Base-by-base conservation (phyloP, 2,888 invertebrate genomes). In the Cynaeus angustus region DNA sequence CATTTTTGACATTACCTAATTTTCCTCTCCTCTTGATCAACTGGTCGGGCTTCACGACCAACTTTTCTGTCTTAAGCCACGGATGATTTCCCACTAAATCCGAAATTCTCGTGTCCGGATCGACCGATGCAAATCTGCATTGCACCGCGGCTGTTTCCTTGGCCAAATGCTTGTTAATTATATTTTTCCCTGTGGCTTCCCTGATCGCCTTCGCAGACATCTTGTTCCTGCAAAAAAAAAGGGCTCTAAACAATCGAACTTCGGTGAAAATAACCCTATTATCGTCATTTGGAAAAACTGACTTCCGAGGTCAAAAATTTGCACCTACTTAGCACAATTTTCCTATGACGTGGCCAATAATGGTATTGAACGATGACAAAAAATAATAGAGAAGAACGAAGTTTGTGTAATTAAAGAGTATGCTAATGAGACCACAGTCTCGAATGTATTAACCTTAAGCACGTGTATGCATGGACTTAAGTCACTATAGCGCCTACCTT, bases 41-140 rank as follows among this genome's bases (percentile, higher is more conserved):
- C 88, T 99, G 99, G 86, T 99, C 99, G 0, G 99, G 99, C 83
- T 99, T 99, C n/a, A 97, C 98, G 2, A 99, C 99, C 76, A 99
- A 87, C 86, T 93, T 94, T 85, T 92, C 91, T 68, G 90, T 91
- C 76, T 90, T 87, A 33, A 98, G 89, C 98, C 98, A 98, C 13
- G 96, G 94, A 83, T 98, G 89, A 66, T 91, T 90, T 9, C 88
- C 88, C 10, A 91, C 87, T 68, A 97, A 87, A 74, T 92, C 90
- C 33, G 91, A 88, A 92, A 96, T 95, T 59, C 93, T 88, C 30
- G 95, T 95, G 56, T 89, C 86, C 73, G 91, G 91, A 73, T 92
- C 91, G 75, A 97, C 92, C 55, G 92, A 88, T 7, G 93, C 97
- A 85, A 94, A 96, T 75, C 91, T 89, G 83, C 95, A 95, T 80